Evolutionary conservation across 2,888 invertebrate species (phyloP), one percentile per base, ranked within the genome.

Genomic region (Sphinx pinastri): DNA sequence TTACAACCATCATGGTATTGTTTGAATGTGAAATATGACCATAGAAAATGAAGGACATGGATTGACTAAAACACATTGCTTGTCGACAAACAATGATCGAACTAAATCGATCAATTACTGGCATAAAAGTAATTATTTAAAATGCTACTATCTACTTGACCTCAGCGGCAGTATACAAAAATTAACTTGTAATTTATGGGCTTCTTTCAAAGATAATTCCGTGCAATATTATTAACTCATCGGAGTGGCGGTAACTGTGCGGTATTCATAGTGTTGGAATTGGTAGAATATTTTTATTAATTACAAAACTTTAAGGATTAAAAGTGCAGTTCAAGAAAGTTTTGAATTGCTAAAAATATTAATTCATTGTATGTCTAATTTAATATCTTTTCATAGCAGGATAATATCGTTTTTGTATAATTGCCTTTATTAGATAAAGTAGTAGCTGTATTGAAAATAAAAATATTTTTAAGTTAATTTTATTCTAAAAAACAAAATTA

Each of bases 191-290:
- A 84, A 88, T 90, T 88, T 88, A 90, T 88, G 88, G 81, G 73
- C 77, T 79, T 79, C 81, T 82, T 77, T 83, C 77, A 72, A 75
- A 87, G 85, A 88, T 88, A 88, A 89, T 88, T 85, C 85, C 81
- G 82, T 85, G 77, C 82, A 80, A 85, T 84, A 86, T 85, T 85
- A 88, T 89, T 88, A 87, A 89, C 89, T 88, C 88, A 88, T 89
- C 88, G 82, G 75, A 76, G 71, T 82, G 84, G 84, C 81, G 82
- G 79, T 82, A 73, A 81, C 79, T 76, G 75, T 47, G 77, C 78
- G 52, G 70, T 84, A 88, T 88, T 82, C 79, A 84, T 85, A 86
- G 82, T 74, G 51, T 4, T 19, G 47, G 58, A 16, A 14, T 19
- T 59, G 57, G 47, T 45, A 55, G 51, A 49, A 70, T 70, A 68